Evolutionary conservation across 1,140 invertebrate species (phyloP).

Genomic region (Melanaphis sacchari): DNA sequence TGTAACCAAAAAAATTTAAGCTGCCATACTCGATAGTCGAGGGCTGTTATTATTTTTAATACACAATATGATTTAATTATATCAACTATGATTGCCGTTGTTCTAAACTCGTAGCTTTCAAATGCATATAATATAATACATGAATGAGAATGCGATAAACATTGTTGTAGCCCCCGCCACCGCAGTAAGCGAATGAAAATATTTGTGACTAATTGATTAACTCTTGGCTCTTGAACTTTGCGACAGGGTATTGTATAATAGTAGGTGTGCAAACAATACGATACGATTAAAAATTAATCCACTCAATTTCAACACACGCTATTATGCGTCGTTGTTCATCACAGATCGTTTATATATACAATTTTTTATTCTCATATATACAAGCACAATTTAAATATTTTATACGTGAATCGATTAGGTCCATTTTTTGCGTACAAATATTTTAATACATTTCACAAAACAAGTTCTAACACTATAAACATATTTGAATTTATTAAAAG

Average conservation of each 20-base stretch:
- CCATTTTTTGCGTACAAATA: too few species aligned
- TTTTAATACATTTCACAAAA: too few species aligned
- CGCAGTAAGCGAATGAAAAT: background rate
- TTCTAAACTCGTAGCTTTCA: background rate
- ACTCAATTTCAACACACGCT: background rate
- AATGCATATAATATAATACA: background rate
- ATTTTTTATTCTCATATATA: background rate
- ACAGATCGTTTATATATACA: background rate
- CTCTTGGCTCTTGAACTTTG: background rate
- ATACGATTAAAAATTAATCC: background rate
- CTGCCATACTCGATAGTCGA: background rate
- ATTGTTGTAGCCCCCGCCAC: background rate
- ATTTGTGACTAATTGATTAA: background rate
- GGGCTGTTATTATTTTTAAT: background rate
- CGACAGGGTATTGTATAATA: background rate
- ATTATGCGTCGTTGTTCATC: background rate
- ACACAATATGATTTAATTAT: background rate
- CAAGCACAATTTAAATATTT: background rate
- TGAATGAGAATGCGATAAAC: background rate
- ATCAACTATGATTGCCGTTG: too few species aligned
- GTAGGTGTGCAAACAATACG: background rate
- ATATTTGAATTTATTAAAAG: too few species aligned
- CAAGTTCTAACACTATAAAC: too few species aligned
- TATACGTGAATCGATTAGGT: background rate
- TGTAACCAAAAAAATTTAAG: background rate